Evolutionary conservation across 2,113 vertebrate species (phyloP), one percentile per base, ranked within the genome.

Genomic region (Cebus imitator): DNA sequence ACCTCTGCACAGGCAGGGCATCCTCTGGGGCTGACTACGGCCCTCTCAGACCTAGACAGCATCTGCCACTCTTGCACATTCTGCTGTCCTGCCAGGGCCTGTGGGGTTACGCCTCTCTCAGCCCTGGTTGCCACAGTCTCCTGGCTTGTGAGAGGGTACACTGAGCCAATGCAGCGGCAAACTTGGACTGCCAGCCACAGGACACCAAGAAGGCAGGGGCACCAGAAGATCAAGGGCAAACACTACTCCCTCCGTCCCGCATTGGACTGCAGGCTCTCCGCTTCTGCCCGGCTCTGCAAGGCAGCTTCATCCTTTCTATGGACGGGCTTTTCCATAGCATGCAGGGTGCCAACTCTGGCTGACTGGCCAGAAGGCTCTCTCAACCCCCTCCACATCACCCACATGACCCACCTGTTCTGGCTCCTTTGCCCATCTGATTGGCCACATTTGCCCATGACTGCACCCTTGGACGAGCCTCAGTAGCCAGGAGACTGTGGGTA

Each of bases 231-330:
- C 58, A 35, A 52, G 68, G 27, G 52, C 5, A 35, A 37, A 50
- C 9, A 5, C 12, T 5, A 2, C 68, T 30, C 8, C 32, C 18
- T 32, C 17, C 58, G 8, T 57, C 5, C 45, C 8, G 21, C 45
- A 18, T 1, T 5, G 1, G 5, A 43, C 50, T 27, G 20, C 45
- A 4, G 2, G 1, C 20, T 37, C 25, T 45, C 21, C 5, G n/a
- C 50, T 32, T 18, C 6, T n/a, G 7, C 27, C 68, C 14, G 13
- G 0, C 17, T 84, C 76, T 32, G 37, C 40, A 17, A 52, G 21
- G 87, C 0, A 1, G 48, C 64, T 79, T 21, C 2, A 0, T 30
- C 37, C 43, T 50, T 14, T 30, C 52, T 55, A 35, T 27, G 55
- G 55, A 55, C 50, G 4, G 2, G n/a, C n/a, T 52, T 91, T 20